These are phyloP conservation scores for Protobothrops mucrosquamatus DNA, from an alignment of 2,113 vertebrate species.

Conservation along the genomic window DNA sequence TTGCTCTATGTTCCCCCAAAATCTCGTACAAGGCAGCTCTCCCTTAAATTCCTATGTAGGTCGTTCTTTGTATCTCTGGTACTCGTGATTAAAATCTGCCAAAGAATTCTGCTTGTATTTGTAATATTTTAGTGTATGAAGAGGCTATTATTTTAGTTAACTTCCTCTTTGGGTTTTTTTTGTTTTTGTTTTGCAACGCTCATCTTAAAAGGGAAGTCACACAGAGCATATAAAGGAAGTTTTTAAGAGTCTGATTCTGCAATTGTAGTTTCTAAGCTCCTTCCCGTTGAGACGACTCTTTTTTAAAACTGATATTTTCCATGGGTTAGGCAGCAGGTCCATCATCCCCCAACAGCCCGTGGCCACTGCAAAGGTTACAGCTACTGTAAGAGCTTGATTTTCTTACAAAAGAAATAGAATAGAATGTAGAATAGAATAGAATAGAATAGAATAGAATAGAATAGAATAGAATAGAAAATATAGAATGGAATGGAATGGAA, in stretches of 20 bases:
- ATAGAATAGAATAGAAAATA: no score
- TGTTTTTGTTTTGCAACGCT: background rate
- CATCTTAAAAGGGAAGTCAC: background rate
- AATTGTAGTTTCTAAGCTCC: background rate
- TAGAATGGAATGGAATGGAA: no score
- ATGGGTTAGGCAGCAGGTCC: background rate
- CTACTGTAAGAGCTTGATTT: no score
- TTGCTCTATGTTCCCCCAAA: background rate
- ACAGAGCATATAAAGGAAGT: background rate
- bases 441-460: no score
- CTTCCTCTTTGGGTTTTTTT: background rate
- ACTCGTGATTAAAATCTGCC: background rate
- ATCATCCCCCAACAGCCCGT: background rate
- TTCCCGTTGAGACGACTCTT: background rate
- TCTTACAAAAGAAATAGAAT: no score
- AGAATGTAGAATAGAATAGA: no score
- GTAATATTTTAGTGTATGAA: background rate
- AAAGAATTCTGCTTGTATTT: background rate
- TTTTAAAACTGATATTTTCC: background rate
- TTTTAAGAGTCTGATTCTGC: background rate
- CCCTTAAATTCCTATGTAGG: background rate
- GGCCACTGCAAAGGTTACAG: background rate
- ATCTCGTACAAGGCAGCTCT: background rate
- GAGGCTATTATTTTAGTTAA: background rate
- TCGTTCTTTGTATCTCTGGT: background rate